phyloP scores from a whole-genome alignment of 2,888 invertebrate genomes.

The Cephonodes hylas region DNA sequence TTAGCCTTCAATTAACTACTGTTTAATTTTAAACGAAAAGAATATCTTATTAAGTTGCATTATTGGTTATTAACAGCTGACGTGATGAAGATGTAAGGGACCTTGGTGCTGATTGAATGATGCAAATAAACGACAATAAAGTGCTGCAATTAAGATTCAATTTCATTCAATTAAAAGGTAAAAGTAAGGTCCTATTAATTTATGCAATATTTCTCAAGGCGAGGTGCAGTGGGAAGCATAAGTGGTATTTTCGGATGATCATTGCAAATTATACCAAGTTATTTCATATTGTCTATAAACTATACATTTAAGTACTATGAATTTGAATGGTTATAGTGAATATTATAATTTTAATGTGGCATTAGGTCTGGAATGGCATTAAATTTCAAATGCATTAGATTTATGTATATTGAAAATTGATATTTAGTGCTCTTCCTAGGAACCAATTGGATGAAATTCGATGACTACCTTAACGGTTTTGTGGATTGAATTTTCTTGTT shows the following conservation, averaged over 20 bases:
- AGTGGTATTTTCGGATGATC: neutral
- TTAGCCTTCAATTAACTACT: neutral
- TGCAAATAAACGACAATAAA: neutral
- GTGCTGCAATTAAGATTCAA: neutral
- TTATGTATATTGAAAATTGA: no score
- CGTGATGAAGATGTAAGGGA: neutral
- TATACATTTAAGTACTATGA: no score
- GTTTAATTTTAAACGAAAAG: neutral
- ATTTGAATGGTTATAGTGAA: no score
- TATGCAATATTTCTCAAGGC: neutral
- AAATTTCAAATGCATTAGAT: no score
- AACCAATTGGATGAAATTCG: no score
- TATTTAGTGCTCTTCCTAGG: no score
- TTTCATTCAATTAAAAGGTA: constrained; percentile 6
- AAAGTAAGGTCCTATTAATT: constrained; percentile 11
- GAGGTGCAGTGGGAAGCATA: neutral
- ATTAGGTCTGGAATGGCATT: no score
- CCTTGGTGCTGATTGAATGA: neutral
- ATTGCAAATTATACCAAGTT: neutral
- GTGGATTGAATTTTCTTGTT: no score
- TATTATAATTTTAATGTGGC: no score
- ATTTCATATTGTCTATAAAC: no score
- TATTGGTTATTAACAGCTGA: neutral
- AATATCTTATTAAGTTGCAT: neutral
- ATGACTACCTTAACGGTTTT: no score